Percentiles rank a stretch among this genome's conserved stretches.
These are phyloP conservation scores for Drosophila sordidula DNA, from an alignment of 2,888 invertebrate species.

Conservation along the genomic window DNA sequence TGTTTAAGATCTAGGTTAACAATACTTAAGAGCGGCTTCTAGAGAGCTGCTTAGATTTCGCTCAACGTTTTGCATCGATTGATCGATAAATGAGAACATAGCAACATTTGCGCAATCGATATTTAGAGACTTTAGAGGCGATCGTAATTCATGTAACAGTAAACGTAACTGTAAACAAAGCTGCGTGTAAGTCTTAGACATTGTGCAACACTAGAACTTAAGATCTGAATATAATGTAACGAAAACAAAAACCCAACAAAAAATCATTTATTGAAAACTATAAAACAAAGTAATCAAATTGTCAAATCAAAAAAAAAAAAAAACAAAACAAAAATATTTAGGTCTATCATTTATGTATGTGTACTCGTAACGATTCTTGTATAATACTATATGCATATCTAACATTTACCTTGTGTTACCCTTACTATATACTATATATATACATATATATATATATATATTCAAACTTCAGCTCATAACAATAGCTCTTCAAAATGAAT, in stretches of 20 bases:
- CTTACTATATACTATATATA: conserved; percentile 17
- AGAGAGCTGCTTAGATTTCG: conserved; percentile 64
- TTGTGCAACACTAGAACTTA: conserved; percentile 50
- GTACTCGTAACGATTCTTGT: conserved; percentile 26
- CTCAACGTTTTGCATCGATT: conserved; percentile 37
- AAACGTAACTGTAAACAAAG: conserved; percentile 36
- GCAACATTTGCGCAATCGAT: conserved; percentile 45
- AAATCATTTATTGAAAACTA: conserved; percentile 5
- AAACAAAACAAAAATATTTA: too few species aligned
- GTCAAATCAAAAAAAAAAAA: conserved; percentile 25
- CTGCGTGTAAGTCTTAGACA: conserved; percentile 59
- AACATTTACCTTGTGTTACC: conserved; percentile 27
- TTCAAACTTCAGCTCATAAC: conserved; percentile 58
- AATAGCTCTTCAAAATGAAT: conserved; percentile 63
- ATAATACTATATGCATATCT: conserved; percentile 36
- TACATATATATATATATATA: conserved; percentile 30
- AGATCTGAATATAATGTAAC: conserved; percentile 22
- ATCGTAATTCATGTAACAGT: conserved; percentile 45
- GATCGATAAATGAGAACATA: conserved; percentile 29
- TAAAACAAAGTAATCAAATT: conserved; percentile 15
- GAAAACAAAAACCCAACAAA: conserved; percentile 6
- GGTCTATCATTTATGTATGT: conserved; percentile 30
- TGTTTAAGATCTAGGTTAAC: conserved; percentile 60
- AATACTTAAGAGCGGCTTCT: conserved; percentile 60
- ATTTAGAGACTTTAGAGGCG: conserved; percentile 51